These are phyloP conservation scores for Protonemura montana DNA, from an alignment of 2,888 invertebrate species.

Conservation along the genomic window DNA sequence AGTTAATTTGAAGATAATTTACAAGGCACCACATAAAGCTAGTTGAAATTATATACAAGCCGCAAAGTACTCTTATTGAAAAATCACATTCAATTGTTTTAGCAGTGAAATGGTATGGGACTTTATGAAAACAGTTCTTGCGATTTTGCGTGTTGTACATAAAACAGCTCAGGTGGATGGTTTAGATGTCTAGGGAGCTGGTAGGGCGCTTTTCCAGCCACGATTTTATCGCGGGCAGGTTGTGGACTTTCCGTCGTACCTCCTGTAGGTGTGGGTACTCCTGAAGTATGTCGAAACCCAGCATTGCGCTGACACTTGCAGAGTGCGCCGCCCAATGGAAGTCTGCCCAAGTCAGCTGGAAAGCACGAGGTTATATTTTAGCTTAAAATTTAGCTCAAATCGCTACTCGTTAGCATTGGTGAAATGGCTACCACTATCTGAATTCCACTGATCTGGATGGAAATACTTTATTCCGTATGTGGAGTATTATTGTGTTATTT, in stretches of 20 bases:
- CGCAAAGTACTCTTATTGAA: too few relatives aligned
- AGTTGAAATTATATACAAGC: too few relatives aligned
- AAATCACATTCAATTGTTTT: too few relatives aligned
- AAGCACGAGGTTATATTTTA: conserved; percentile 47
- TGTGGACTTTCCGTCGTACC: conserved; percentile 64
- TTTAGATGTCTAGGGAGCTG: conserved; percentile 48
- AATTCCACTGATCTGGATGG: too few relatives aligned
- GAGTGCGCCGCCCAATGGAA: conserved; percentile 66
- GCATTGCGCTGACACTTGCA: conserved; percentile 68
- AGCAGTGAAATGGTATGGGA: too few relatives aligned
- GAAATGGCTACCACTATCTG: too few relatives aligned
- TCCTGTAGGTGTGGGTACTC: conserved; percentile 67
- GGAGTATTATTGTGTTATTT: too few relatives aligned
- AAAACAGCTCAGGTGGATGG: not conserved
- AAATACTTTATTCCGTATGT: too few relatives aligned
- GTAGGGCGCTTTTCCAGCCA: conserved; percentile 72
- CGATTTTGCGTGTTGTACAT: not conserved
- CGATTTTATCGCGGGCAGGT: conserved; percentile 66
- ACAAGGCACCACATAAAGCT: too few relatives aligned
- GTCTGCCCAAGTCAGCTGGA: conserved; percentile 71
- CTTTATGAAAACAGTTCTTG: too few relatives aligned
- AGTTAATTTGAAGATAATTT: not conserved
- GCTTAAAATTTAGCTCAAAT: not conserved
- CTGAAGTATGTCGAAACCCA: conserved; percentile 62
- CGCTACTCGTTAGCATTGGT: too few relatives aligned